A percentile compares a stretch with the other conserved stretches of the same genome.
phyloP scores from a whole-genome alignment of 2,113 vertebrate genomes.

The Thalassoma bifasciatum region DNA sequence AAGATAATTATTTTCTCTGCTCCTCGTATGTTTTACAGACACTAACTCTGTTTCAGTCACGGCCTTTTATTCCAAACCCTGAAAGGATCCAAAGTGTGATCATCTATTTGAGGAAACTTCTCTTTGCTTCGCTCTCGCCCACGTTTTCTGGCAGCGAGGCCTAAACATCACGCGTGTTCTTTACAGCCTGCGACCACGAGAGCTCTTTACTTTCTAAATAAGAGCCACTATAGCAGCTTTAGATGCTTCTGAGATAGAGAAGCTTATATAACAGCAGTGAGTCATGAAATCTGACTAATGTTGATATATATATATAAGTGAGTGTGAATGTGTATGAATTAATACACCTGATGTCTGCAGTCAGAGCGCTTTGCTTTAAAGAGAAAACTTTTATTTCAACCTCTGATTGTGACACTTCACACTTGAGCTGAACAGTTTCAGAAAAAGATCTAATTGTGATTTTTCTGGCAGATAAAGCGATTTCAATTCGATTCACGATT shows the following conservation, averaged over 20 bases:
- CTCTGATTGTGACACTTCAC: too few relatives aligned
- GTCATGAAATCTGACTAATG: background rate
- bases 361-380: too few relatives aligned
- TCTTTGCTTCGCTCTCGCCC: conserved; percentile 38
- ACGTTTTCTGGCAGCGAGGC: conserved; percentile 34
- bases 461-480: too few relatives aligned
- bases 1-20: conserved; percentile 45
- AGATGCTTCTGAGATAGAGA: background rate
- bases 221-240: background rate
- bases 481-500: too few relatives aligned
- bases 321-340: background rate
- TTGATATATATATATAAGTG: background rate
- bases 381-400: too few relatives aligned
- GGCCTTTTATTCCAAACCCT: background rate
- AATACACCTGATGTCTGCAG: background rate
- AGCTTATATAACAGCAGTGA: background rate
- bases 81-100: background rate
- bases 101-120: conserved; percentile 40
- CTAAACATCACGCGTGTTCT: conserved; percentile 43
- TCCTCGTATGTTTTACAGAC: too few relatives aligned
- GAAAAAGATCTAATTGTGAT: too few relatives aligned
- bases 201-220: conserved; percentile 1
- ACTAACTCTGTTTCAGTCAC: background rate
- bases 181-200: conserved; percentile 29
- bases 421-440: too few relatives aligned